Base-by-base conservation (phyloP, 1,140 invertebrate species). In the Conus betulinus region DNA sequence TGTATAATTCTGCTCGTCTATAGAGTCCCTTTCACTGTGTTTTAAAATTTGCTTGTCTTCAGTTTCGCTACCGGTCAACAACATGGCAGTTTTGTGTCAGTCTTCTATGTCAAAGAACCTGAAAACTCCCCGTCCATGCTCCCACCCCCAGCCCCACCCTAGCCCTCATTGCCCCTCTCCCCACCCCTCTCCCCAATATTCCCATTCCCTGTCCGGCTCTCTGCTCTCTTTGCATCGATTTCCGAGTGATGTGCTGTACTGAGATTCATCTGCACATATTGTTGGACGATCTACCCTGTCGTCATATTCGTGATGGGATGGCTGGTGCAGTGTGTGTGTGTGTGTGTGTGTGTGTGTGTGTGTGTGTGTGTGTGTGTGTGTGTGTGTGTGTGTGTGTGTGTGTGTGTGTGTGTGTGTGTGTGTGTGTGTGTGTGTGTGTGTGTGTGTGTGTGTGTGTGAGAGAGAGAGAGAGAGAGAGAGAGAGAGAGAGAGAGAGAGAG, bases 301-400 rank as follows among this genome's bases (percentile, higher is more conserved):
- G 13, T 8, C 23, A 13, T 76, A 8, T 76, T 23, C 23, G 8
- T 76, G 20, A n/a, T 39, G 39, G 39, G 39, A 39, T 39, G 3
- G 39, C 39, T 39, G 39, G 39, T 39, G 39, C 39, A n/a, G 13
- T 76, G 20, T n/a, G 13, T 76, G n/a, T n/a, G n/a, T n/a, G n/a
- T n/a, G n/a, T n/a, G n/a, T n/a, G n/a, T n/a, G n/a, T n/a, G n/a
- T n/a, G n/a, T n/a, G n/a, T n/a, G n/a, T n/a, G n/a, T n/a, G n/a
- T n/a, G 74, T 76, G 23, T 76, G 74, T 76, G 74, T 76, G 74
- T 76, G 74, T 76, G 74, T 76, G 74, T 76, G 74, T 76, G 74
- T 76, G 74, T 76, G 74, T 76, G 74, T 76, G 23, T 76, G 74
- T 76, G 74, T 76, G 74, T 76, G 74, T 76, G 74, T 76, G 23